Evolutionary conservation across 2,113 vertebrate genomes (phyloP).

Genomic region (Bos javanicus): DNA sequence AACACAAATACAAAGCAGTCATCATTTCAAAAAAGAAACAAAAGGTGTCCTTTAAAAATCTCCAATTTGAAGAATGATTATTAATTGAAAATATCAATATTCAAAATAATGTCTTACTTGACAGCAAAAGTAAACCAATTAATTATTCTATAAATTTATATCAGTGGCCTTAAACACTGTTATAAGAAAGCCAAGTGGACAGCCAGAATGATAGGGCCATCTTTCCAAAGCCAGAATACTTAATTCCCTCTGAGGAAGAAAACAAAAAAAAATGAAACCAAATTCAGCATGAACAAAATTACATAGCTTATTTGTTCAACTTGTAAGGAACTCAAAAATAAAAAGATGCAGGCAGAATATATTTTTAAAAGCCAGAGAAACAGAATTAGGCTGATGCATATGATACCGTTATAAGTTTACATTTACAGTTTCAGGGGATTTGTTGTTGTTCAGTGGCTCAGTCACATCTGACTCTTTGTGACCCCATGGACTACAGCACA

Average conservation of each 20-base stretch:
- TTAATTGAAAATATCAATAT: not conserved
- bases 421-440: not conserved
- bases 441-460: too few species aligned
- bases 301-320: not conserved
- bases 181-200: not conserved
- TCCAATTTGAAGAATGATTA: not conserved
- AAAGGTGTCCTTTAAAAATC: not conserved
- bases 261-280: not conserved
- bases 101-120: not conserved
- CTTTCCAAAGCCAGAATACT: not conserved
- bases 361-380: not conserved
- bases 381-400: not conserved
- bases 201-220: not conserved
- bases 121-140: not conserved
- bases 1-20: not conserved
- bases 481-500: too few species aligned
- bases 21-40: not conserved
- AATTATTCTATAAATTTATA: not conserved
- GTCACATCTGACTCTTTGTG: too few species aligned
- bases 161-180: not conserved
- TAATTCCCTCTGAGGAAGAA: not conserved
- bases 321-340: not conserved
- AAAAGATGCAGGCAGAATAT: not conserved
- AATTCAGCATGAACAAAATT: not conserved
- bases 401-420: not conserved